phyloP scores from a whole-genome alignment of 2,888 invertebrate species.

The Seladonia tumulorum region DNA sequence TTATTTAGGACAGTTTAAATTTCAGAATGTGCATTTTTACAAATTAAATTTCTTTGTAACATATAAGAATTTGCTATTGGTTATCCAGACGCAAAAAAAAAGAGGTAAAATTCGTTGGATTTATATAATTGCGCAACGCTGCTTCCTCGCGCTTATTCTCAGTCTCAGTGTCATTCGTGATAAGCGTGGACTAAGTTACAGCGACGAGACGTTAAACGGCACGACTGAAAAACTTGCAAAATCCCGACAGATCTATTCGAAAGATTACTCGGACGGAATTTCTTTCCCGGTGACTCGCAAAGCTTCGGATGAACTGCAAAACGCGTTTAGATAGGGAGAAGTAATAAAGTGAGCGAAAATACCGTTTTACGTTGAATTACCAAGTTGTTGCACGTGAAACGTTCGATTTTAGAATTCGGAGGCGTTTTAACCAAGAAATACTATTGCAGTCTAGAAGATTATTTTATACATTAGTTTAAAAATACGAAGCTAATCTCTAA shows the following conservation, averaged over 20 bases:
- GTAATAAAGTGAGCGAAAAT: background rate
- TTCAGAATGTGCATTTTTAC: no score
- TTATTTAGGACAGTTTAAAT: no score
- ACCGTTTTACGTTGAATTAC: background rate
- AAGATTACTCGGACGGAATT: conserved; percentile 31
- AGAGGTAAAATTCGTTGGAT: background rate
- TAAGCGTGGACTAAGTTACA: conserved; percentile 37
- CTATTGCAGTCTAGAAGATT: no score
- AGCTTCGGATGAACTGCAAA: background rate
- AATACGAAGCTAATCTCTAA: no score
- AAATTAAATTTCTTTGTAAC: no score
- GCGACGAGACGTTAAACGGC: conserved; percentile 22
- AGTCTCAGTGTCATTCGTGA: background rate
- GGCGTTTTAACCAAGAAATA: no score
- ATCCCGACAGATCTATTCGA: conserved; percentile 32
- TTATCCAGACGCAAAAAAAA: background rate
- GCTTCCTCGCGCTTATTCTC: background rate
- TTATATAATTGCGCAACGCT: background rate
- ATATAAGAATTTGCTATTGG: background rate
- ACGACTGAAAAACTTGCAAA: conserved; percentile 49
- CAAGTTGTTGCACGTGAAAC: no score
- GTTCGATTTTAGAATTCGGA: no score
- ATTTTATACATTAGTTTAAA: no score
- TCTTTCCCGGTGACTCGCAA: background rate
- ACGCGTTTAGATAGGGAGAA: background rate